Conservation (phyloP, 2,113 vertebrate species). For the Sorex araneus region DNA sequence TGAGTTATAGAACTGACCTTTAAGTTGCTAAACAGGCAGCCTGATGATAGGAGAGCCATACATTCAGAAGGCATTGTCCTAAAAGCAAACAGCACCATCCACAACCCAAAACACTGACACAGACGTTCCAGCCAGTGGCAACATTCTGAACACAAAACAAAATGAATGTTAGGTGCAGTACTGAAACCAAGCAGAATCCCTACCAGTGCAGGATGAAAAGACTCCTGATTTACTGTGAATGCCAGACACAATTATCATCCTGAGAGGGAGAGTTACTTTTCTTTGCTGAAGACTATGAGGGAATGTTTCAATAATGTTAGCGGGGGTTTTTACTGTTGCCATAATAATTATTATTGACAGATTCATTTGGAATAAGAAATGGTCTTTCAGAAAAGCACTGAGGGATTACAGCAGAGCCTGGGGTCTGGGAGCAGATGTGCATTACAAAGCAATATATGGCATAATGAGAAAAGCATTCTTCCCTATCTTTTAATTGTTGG, state of each 20-base stretch:
- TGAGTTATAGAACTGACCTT: slow-evolving; percentile 15
- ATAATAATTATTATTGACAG: slow-evolving; percentile 79
- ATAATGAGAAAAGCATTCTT: slow-evolving; percentile 82
- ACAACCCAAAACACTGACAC: slow-evolving; percentile 54
- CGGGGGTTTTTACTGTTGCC: slow-evolving; percentile 65
- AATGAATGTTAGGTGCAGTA: not conserved
- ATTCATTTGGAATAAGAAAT: slow-evolving; percentile 71
- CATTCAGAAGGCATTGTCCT: slow-evolving; percentile 18
- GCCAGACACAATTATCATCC: slow-evolving; percentile 27
- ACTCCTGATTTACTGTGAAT: slow-evolving; percentile 48
- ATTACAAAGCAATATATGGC: slow-evolving; percentile 73
- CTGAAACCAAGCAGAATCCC: slow-evolving; percentile 7
- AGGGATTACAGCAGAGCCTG: slow-evolving; percentile 1
- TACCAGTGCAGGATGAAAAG: slow-evolving; percentile 28
- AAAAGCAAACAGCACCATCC: slow-evolving; percentile 58
- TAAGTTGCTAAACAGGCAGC: slow-evolving; percentile 55
- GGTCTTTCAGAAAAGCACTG: slow-evolving; percentile 62
- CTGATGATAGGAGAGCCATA: not conserved
- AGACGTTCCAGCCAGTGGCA: slow-evolving; percentile 28
- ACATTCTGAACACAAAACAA: slow-evolving; percentile 59
- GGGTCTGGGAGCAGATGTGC: slow-evolving; percentile 81
- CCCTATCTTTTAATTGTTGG: slow-evolving; percentile 83
- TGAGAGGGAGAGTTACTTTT: not conserved
- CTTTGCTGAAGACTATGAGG: slow-evolving; percentile 17
- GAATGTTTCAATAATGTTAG: slow-evolving; percentile 53